phyloP scores from a whole-genome alignment of 2,113 vertebrate genomes.

The Oncorhynchus nerka region DNA sequence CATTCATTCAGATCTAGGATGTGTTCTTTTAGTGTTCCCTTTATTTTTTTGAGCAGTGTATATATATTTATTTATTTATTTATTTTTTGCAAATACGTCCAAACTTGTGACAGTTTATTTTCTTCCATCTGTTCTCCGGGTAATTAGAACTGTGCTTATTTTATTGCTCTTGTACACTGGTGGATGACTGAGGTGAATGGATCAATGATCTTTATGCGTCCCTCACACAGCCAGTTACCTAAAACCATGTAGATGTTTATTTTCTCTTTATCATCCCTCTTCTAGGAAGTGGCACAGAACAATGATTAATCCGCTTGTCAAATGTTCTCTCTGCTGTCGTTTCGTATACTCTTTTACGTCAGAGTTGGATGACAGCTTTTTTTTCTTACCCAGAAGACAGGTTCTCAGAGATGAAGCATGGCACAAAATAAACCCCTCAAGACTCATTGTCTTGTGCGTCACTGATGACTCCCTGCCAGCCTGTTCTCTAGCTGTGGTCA shows the following conservation, averaged over 20 bases:
- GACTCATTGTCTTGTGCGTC: slow-evolving; percentile 10
- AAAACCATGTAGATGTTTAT: slow-evolving; percentile 69
- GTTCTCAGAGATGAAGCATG: slow-evolving; percentile 58
- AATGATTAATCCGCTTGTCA: slow-evolving; percentile 72
- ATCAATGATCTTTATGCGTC: slow-evolving; percentile 75
- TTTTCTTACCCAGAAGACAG: slow-evolving; percentile 37
- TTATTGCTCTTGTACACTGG: slow-evolving; percentile 68
- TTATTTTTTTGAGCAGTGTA: slow-evolving; percentile 35
- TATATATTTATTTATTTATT: slow-evolving; percentile 3
- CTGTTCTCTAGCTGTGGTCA: slow-evolving; percentile 16
- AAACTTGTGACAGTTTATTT: slow-evolving; percentile 69
- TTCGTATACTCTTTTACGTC: slow-evolving; percentile 69
- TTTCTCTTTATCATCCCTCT: slow-evolving; percentile 62
- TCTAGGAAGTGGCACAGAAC: slow-evolving; percentile 75
- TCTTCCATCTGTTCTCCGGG: slow-evolving; percentile 69
- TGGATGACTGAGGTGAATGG: slow-evolving; percentile 75
- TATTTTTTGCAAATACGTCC: slow-evolving; percentile 53
- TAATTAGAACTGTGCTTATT: slow-evolving; percentile 71
- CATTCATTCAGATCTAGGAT: too few relatives aligned
- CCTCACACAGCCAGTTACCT: slow-evolving; percentile 73
- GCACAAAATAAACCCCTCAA: slow-evolving; percentile 59
- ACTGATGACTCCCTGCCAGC: background rate
- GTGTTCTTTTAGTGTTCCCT: too few relatives aligned
- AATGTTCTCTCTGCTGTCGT: slow-evolving; percentile 74
- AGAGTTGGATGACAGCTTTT: slow-evolving; percentile 27